Evolutionary conservation across 2,797 vertebrate species (phyloP), one percentile per base, ranked within the genome.

Genomic region (Tauraco hartlaubi): DNA sequence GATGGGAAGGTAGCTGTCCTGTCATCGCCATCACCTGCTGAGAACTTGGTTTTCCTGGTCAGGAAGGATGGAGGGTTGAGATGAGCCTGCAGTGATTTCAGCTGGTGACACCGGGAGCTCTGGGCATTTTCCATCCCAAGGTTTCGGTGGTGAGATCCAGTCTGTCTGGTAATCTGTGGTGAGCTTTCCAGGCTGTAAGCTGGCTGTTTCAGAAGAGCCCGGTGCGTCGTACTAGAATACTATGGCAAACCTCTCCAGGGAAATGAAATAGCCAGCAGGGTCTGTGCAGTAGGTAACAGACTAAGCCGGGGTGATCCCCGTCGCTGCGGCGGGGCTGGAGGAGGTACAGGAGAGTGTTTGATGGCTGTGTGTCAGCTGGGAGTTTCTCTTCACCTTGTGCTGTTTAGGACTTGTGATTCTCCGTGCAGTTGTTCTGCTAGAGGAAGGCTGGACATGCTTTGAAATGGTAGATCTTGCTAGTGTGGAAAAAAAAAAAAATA

Each of bases 151-250:
- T 26, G 9, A 59, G 14, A 59, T 41, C 12, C 59, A 28, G 37
- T 31, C 62, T 5, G 4, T 26, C 29, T 59, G 10, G 35, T 72
- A 37, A 33, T 44, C 48, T 6, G 3, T 9, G 33, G 61, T 48
- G 61, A 66, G 20, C 39, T 82, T 43, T 29, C 39, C 23, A 39
- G 16, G 33, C 63, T 22, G 51, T 55, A 5, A 17, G 41, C 46
- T 61, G 55, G 23, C 17, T 13, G 83, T 86, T 80, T 55, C 41
- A 49, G 82, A 46, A 31, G 19, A 46, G 33, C 23, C 33, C 55
- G n/a, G 43, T 35, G 31, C 0, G 1, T 35, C 0, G 0, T 15
- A 1, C 26, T 39, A 12, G 35, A 31, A 62, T 76, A 22, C 19
- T 12, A 5, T 4, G 46, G 31, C 39, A 44, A 25, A 20, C 6